A percentile compares a stretch with the other conserved stretches of the same genome.
These are phyloP conservation scores for Myripristis jacobus DNA, from an alignment of 2,797 vertebrate species.

Conservation along the genomic window DNA sequence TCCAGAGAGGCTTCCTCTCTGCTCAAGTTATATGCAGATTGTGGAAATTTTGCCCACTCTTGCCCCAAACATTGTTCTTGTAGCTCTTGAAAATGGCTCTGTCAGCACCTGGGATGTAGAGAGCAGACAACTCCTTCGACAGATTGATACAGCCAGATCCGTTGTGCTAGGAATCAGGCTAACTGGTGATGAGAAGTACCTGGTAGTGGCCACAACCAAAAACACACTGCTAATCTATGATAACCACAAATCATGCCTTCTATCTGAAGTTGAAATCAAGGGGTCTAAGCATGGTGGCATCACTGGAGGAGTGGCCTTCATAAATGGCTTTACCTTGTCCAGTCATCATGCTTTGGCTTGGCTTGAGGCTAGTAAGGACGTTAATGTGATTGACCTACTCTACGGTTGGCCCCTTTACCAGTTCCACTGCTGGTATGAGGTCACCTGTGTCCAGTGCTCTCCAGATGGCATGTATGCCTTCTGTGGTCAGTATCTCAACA, in stretches of 20 bases:
- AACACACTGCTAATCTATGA: slow-evolving; percentile 98
- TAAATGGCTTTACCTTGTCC: slow-evolving; percentile 96
- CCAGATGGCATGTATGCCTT: slow-evolving; percentile 96
- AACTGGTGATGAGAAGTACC: slow-evolving; percentile 94
- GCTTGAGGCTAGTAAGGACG: slow-evolving; percentile 98
- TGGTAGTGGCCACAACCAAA: slow-evolving; percentile 97
- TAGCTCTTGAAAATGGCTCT: slow-evolving; percentile 96
- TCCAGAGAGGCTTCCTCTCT: slow-evolving; percentile 94
- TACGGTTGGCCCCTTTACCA: slow-evolving; percentile 99
- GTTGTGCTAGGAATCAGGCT: slow-evolving; percentile 97
- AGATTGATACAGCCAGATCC: slow-evolving; percentile 95
- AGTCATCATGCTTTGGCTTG: slow-evolving; percentile 95
- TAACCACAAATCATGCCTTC: slow-evolving; percentile 97
- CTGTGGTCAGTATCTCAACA: slow-evolving; percentile 98
- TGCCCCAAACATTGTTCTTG: slow-evolving; percentile 93
- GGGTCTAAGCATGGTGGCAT: slow-evolving; percentile 93
- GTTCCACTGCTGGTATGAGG: slow-evolving; percentile 99
- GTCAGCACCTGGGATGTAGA: slow-evolving; percentile 99
- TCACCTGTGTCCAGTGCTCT: slow-evolving; percentile 97
- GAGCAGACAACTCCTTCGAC: slow-evolving; percentile 91
- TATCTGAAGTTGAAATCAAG: slow-evolving; percentile 98
- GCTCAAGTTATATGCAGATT: slow-evolving; percentile 95
- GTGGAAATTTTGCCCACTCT: slow-evolving; percentile 95
- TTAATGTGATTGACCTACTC: slow-evolving; percentile 96
- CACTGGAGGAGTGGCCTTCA: slow-evolving; percentile 90